Conservation (phyloP, 2,797 vertebrate genomes). For the Gymnopithys bicolor region DNA sequence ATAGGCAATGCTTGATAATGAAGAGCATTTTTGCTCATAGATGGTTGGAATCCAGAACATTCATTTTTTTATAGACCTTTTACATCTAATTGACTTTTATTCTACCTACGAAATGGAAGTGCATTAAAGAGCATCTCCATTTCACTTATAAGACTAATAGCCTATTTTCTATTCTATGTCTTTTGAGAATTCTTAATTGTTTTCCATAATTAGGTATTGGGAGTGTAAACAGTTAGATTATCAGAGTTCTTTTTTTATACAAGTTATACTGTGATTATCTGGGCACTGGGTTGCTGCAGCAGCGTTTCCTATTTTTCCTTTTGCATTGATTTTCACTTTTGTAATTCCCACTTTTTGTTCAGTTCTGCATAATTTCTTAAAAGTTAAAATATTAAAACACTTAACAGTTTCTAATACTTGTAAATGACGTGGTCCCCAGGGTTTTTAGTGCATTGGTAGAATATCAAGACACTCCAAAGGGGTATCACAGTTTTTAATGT, state of each 20-base stretch:
- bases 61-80: conserved; percentile 26
- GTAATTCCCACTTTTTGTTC: neutral
- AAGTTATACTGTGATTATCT: neutral
- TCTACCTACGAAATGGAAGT: neutral
- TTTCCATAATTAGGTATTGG: neutral
- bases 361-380: neutral
- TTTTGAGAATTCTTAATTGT: conserved; percentile 11
- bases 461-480: neutral
- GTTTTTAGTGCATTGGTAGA: neutral
- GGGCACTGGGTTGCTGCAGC: neutral
- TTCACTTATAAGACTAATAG: neutral
- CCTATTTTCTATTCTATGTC: neutral
- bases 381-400: neutral
- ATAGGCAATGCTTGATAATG: neutral
- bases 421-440: neutral
- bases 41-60: conserved; percentile 1
- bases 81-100: conserved; percentile 9
- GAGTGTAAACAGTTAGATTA: neutral
- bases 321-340: neutral
- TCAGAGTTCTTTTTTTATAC: neutral
- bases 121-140: neutral
- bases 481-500: neutral
- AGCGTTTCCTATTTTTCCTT: neutral
- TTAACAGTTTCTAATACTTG: neutral
- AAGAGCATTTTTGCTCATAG: neutral